Base-by-base conservation (phyloP, 2,888 invertebrate species). In the Nemapogon koenigi region DNA sequence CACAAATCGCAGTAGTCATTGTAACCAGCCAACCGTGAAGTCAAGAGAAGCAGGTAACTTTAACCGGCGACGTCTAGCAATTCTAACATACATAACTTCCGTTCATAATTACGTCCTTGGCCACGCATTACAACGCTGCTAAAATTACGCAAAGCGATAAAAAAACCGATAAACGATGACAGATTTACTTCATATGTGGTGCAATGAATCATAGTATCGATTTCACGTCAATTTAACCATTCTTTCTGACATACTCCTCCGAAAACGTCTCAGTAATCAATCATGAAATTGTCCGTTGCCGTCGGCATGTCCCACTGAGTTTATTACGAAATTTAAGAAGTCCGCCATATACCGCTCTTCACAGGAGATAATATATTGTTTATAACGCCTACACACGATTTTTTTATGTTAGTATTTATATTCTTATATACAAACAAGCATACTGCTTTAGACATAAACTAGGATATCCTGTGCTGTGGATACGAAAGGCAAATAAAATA, bases 151-250 rank as follows among this genome's bases (percentile, higher is more conserved):
- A n/a, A n/a, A n/a, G n/a, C n/a, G n/a, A n/a, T n/a, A n/a, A n/a
- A n/a, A n/a, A n/a, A n/a, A n/a, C n/a, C n/a, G n/a, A n/a, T n/a
- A n/a, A n/a, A n/a, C n/a, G n/a, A n/a, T n/a, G n/a, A n/a, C n/a
- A n/a, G n/a, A n/a, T n/a, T n/a, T n/a, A n/a, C n/a, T n/a, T n/a
- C n/a, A n/a, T n/a, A n/a, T n/a, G n/a, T n/a, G n/a, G n/a, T 8
- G 53, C 75, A 72, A 75, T 76, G 72, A 68, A 64, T 63, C 55
- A 61, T 41, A 56, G 70, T 54, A 65, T 68, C 57, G 56, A 66
- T 73, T 71, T 70, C 72, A 55, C 53, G 53, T 57, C 57, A 57
- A 62, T 16, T 17, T 58, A 59, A 59, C 55, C 52, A 59, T 62
- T 65, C 64, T 57, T 56, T 52, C 66, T 61, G 50, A 65, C 75